These are phyloP conservation scores for Xylocampa areola DNA, from an alignment of 2,888 invertebrate genomes.

Conservation along the genomic window DNA sequence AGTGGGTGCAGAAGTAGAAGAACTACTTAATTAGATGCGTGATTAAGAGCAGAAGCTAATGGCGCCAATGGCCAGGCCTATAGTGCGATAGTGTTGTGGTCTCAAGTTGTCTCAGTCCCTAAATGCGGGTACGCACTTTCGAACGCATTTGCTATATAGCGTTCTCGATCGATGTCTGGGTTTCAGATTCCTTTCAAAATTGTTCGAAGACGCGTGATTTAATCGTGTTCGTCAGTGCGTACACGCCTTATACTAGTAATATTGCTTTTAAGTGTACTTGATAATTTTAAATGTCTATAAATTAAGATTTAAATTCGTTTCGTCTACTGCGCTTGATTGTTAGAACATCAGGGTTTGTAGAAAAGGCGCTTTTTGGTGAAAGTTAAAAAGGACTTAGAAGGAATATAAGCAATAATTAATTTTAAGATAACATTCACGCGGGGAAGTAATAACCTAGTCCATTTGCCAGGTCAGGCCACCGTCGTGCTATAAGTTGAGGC, in stretches of 20 bases:
- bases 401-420: slow-evolving; percentile 56
- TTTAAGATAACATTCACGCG: slow-evolving; percentile 42
- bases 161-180: too few species aligned
- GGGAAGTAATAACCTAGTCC: slow-evolving; percentile 43
- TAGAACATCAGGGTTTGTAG: slow-evolving; percentile 4
- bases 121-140: too few species aligned
- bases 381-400: slow-evolving; percentile 18
- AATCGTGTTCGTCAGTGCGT: too few species aligned
- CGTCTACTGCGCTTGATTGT: background rate
- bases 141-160: too few species aligned
- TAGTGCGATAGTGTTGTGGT: slow-evolving; percentile 17
- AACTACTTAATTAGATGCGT: slow-evolving; percentile 22
- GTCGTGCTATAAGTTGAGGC: slow-evolving; percentile 34
- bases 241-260: too few species aligned
- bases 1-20: slow-evolving; percentile 40
- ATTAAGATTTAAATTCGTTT: slow-evolving; percentile 13
- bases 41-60: slow-evolving; percentile 17
- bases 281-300: slow-evolving; percentile 23
- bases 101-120: slow-evolving; percentile 16
- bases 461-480: slow-evolving; percentile 15
- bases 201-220: too few species aligned
- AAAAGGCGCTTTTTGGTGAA: slow-evolving; percentile 10
- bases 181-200: too few species aligned
- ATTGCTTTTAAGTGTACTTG: slow-evolving; percentile 32
- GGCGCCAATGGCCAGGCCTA: slow-evolving; percentile 30